Evolutionary conservation across 1,140 invertebrate genomes (phyloP).

Genomic region (Euglossa dilemma): DNA sequence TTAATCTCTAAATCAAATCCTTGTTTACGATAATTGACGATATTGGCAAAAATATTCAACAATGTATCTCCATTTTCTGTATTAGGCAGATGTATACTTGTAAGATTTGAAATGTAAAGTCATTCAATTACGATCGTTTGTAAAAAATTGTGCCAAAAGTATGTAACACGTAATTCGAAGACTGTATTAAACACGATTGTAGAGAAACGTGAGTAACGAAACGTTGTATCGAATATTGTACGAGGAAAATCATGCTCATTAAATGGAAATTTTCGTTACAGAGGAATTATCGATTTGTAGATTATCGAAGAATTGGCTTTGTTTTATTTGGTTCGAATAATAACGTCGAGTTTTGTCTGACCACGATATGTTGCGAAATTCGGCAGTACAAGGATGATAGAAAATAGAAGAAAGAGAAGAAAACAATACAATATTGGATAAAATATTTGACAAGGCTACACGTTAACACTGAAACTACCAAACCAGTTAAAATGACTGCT

Average conservation of each 20-base stretch:
- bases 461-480: too few relatives aligned
- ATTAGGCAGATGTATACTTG: background rate
- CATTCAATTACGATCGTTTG: too few relatives aligned
- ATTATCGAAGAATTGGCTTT: background rate
- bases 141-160: background rate
- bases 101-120: background rate
- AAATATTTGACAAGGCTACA: too few relatives aligned
- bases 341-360: too few relatives aligned
- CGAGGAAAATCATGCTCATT: background rate
- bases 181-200: too few relatives aligned
- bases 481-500: too few relatives aligned
- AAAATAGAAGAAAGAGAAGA: too few relatives aligned
- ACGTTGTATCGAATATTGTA: background rate
- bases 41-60: background rate
- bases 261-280: background rate
- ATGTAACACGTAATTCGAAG: too few relatives aligned
- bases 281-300: background rate
- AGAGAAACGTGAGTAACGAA: background rate
- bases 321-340: background rate
- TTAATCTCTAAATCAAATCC: background rate
- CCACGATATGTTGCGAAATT: too few relatives aligned
- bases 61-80: background rate
- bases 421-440: too few relatives aligned
- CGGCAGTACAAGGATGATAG: background rate
- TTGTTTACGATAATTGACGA: background rate